Percentiles rank a stretch among this genome's conserved stretches.
Conservation (phyloP, 2,797 vertebrate species). For the Gobio occitaniae region DNA sequence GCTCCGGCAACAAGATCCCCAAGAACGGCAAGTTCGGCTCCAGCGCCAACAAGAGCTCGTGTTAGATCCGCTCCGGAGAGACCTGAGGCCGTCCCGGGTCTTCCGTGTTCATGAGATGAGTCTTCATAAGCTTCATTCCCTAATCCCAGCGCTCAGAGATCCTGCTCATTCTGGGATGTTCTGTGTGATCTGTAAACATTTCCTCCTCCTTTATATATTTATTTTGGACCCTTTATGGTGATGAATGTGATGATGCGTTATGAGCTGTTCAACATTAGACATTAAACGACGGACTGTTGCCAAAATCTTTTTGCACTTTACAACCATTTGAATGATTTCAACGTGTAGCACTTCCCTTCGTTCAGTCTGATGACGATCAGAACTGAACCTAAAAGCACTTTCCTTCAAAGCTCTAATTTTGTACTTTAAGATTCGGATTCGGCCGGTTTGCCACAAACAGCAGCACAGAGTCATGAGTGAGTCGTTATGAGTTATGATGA, state of each 20-base stretch:
- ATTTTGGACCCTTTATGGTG: background rate
- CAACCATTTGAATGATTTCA: constrained; percentile 10
- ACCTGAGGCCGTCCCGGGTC: too few species aligned
- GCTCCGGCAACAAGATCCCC: constrained; percentile 77
- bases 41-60: constrained; percentile 75
- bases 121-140: too few species aligned
- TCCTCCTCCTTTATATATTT: background rate
- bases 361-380: constrained; percentile 17
- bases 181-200: constrained; percentile 1
- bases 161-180: background rate
- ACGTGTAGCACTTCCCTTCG: constrained; percentile 36
- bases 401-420: constrained; percentile 15
- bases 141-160: too few species aligned
- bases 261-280: background rate
- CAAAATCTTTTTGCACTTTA: constrained; percentile 52
- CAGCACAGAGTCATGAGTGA: background rate
- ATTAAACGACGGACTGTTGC: background rate
- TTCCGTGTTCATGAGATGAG: too few species aligned
- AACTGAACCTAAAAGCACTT: constrained; percentile 47
- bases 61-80: too few species aligned
- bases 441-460: background rate
- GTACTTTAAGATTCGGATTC: background rate
- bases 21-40: constrained; percentile 82
- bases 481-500: background rate
- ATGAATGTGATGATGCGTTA: background rate